Evolutionary conservation across 2,888 invertebrate genomes (phyloP).

Genomic region (Oscheius sp.): DNA sequence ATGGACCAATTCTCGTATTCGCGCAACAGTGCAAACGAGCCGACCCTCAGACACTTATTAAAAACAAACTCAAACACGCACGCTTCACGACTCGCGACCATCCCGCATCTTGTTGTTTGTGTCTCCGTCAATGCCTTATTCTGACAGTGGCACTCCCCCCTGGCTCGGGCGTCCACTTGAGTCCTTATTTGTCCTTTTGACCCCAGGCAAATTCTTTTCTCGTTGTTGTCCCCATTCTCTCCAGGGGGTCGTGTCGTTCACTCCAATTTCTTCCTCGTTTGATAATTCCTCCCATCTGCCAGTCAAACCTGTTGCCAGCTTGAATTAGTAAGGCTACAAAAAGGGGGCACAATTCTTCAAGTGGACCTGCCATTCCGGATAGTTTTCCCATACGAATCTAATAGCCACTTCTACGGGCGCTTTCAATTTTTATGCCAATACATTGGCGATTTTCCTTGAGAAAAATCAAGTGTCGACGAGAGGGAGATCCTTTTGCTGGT

Average conservation of each 20-base stretch:
- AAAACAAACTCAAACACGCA: slow-evolving; percentile 33
- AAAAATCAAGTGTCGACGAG: too few species aligned
- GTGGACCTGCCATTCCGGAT: neutral
- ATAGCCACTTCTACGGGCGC: neutral
- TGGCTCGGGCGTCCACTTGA: slow-evolving; percentile 7
- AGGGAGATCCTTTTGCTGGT: too few species aligned
- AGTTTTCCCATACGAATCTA: neutral
- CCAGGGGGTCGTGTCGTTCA: neutral
- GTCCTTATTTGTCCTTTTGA: slow-evolving; percentile 16
- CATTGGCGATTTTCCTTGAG: too few species aligned
- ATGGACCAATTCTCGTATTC: neutral
- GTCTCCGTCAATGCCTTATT: slow-evolving; percentile 1
- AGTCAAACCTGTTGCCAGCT: slow-evolving; percentile 1
- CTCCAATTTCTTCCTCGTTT: neutral
- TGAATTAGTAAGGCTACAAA: slow-evolving; percentile 20
- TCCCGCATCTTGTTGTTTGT: slow-evolving; percentile 15
- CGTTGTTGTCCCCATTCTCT: slow-evolving; percentile 1
- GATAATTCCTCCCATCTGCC: too few species aligned
- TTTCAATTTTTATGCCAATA: too few species aligned
- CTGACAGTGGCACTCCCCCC: slow-evolving; percentile 35
- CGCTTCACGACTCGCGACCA: slow-evolving; percentile 1
- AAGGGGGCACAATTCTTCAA: neutral
- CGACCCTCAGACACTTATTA: slow-evolving; percentile 32
- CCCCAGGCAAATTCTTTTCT: neutral
- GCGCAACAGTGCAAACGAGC: slow-evolving; percentile 11